These are phyloP conservation scores for Labeo rohita DNA, from an alignment of 2,113 vertebrate species.

Conservation along the genomic window DNA sequence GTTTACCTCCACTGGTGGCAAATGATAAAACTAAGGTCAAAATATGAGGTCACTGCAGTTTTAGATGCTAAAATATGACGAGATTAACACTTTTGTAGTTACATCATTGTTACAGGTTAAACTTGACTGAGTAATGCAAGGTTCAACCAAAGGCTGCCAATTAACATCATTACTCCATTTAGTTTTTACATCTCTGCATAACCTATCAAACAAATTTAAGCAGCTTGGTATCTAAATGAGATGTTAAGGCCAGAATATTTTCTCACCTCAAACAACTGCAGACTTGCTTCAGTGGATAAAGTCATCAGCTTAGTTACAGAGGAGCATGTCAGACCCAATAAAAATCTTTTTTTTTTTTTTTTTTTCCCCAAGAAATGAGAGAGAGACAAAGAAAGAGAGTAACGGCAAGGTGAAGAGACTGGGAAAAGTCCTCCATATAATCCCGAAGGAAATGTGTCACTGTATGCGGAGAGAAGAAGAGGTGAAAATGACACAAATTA, in stretches of 20 bases:
- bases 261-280: slow-evolving; percentile 1
- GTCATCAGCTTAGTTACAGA: slow-evolving; percentile 12
- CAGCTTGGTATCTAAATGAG: not conserved
- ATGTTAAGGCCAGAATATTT: not conserved
- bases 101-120: not conserved
- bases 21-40: not conserved
- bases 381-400: not conserved
- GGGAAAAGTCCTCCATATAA: not conserved
- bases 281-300: not conserved
- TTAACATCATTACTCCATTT: not conserved
- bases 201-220: not conserved
- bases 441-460: not conserved
- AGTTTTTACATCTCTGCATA: not conserved
- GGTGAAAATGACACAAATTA: slow-evolving; percentile 34
- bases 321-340: slow-evolving; percentile 25
- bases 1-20: not conserved
- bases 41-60: not conserved
- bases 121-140: not conserved
- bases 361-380: not conserved
- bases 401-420: not conserved
- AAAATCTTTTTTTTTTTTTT: not conserved
- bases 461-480: not conserved
- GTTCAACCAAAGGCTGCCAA: not conserved
- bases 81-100: not conserved
- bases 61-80: not conserved